Percentiles rank a stretch among this genome's conserved stretches.
phyloP scores from a whole-genome alignment of 92 coral and sea anemone species.

The Metridium senile region DNA sequence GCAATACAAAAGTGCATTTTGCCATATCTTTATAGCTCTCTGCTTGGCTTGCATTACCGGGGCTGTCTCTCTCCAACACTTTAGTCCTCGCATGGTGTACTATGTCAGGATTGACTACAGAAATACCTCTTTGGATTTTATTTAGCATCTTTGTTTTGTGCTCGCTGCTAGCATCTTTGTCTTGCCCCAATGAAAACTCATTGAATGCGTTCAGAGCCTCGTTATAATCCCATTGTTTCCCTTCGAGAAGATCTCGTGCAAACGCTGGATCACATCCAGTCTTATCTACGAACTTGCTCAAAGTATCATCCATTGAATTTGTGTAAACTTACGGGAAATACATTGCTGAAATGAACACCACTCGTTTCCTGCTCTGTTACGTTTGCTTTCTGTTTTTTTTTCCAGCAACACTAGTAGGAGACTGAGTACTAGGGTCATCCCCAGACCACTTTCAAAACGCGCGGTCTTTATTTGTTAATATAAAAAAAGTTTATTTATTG shows the following conservation, averaged over 20 bases:
- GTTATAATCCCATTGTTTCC: conserved; percentile 70
- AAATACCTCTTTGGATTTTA: conserved; percentile 81
- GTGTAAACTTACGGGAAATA: background rate
- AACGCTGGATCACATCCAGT: conserved; percentile 81
- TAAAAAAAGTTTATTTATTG: background rate
- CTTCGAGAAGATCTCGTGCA: conserved; percentile 78
- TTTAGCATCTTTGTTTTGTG: conserved; percentile 19
- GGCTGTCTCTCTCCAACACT: conserved; percentile 62
- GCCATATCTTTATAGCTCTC: conserved; percentile 82
- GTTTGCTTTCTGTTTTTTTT: background rate
- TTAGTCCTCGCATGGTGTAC: conserved; percentile 81
- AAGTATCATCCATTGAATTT: conserved; percentile 63
- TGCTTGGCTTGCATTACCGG: conserved; percentile 57
- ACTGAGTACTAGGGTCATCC: background rate
- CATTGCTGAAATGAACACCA: background rate
- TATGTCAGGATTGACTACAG: conserved; percentile 91
- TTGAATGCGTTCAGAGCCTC: conserved; percentile 68
- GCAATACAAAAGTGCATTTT: conserved; percentile 80
- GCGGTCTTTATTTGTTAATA: background rate
- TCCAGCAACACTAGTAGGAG: background rate
- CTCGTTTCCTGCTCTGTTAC: background rate
- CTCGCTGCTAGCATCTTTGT: conserved; percentile 5
- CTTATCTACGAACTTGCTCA: conserved; percentile 68
- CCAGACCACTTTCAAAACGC: background rate
- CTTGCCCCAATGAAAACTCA: conserved; percentile 58